Evolutionary conservation across 2,113 vertebrate genomes (phyloP).

Genomic region (Gobius niger): DNA sequence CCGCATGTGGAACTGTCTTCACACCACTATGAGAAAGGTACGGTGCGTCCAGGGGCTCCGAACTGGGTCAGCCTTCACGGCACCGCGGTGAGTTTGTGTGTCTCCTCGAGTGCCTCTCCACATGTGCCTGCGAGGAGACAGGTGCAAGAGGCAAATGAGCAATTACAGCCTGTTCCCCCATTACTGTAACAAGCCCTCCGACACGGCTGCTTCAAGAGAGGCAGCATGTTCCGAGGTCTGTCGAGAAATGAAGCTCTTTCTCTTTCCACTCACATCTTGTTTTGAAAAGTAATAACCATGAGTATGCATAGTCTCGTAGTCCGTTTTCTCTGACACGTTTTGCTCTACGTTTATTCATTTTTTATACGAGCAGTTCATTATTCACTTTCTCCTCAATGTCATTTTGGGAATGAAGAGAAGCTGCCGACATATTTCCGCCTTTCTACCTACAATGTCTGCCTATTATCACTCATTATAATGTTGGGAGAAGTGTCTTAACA

Average conservation of each 20-base stretch:
- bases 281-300: too few relatives aligned
- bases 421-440: too few relatives aligned
- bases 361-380: too few relatives aligned
- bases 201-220: conserved; percentile 7
- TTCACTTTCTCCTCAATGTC: too few relatives aligned
- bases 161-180: conserved; percentile 37
- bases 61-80: conserved; percentile 41
- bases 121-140: conserved; percentile 27
- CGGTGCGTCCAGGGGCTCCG: not conserved
- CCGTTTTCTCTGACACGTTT: too few relatives aligned
- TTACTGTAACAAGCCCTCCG: conserved; percentile 27
- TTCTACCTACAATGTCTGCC: too few relatives aligned
- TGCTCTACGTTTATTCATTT: too few relatives aligned
- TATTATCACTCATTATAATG: too few relatives aligned
- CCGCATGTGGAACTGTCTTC: not conserved
- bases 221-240: conserved; percentile 9
- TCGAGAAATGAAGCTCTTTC: not conserved
- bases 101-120: conserved; percentile 15
- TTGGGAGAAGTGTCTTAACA: too few relatives aligned
- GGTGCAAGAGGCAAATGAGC: conserved; percentile 45
- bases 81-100: conserved; percentile 18
- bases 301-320: too few relatives aligned
- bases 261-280: not conserved
- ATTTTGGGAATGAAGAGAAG: too few relatives aligned
- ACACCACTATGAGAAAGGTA: not conserved